A percentile compares a stretch with the other conserved stretches of the same genome.
These are phyloP conservation scores for Telmatochromis sp. DNA, from an alignment of 2,113 vertebrate species.

Conservation along the genomic window DNA sequence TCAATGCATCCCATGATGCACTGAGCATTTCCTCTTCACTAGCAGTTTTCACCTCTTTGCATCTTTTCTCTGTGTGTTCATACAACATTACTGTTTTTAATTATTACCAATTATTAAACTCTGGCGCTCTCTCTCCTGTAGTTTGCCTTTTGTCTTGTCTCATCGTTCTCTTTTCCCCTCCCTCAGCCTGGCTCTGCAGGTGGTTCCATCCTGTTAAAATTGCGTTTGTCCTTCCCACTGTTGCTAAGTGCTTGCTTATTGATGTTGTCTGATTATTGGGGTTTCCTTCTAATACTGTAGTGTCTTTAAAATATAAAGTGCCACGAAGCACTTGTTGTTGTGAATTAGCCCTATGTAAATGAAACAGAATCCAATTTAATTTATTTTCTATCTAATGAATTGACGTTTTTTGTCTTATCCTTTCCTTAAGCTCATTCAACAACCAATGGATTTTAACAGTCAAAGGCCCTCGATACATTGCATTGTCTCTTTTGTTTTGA, in stretches of 20 bases:
- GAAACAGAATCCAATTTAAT: neutral
- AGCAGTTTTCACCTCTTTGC: neutral
- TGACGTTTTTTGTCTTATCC: neutral
- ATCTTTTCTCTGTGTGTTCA: neutral
- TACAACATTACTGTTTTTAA: neutral
- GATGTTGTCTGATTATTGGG: neutral
- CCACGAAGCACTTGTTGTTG: neutral
- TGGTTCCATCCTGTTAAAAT: neutral
- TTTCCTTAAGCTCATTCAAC: neutral
- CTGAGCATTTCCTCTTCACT: neutral
- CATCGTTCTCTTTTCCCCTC: neutral
- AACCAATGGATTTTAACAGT: neutral
- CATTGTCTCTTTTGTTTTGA: slow-evolving; percentile 13
- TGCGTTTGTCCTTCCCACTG: neutral
- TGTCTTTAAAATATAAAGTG: neutral
- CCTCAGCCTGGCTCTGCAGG: neutral
- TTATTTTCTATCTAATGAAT: neutral
- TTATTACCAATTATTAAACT: neutral
- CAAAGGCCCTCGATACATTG: neutral
- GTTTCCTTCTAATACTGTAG: neutral
- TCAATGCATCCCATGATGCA: neutral
- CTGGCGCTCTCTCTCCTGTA: neutral
- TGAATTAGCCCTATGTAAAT: neutral
- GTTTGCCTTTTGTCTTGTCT: neutral
- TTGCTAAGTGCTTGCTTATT: neutral